Evolutionary conservation across 2,888 invertebrate genomes (phyloP), one percentile per base, ranked within the genome.

Genomic region (Camptogramma bilineatum): DNA sequence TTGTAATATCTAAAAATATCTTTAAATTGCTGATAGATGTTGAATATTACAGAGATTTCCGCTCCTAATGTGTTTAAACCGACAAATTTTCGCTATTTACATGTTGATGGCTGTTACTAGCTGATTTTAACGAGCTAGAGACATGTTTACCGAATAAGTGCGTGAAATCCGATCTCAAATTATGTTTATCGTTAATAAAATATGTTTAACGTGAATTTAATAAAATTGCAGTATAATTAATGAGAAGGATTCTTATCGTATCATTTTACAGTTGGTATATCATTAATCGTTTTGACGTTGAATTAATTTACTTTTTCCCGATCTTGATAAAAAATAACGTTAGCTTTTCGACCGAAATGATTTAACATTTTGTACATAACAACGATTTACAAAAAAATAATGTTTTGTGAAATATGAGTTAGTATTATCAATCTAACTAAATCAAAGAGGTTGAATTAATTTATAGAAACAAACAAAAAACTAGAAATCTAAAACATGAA

Each of bases 251-350:
- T 53, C 61, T 66, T 70, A 72, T 72, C 71, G 54, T 71, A 69
- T 76, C 73, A 62, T 59, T 66, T 74, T 71, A 72, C 70, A 64
- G 51, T 68, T 67, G 24, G 68, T 52, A 51, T 69, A 70, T 73
- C 76, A 76, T 76, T 76, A 76, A 76, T 76, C 72, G 69, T 73
- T 62, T 61, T 65, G 69, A 71, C 70, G 67, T 67, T 59, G 68
- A 70, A 75, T 73, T 72, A 73, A 74, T 73, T 73, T 48, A 60
- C 57, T 66, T 70, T 72, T 74, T 70, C 44, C 46, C 16, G 62
- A 72, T 71, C 68, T 66, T 61, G 71, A 69, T 71, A 69, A 64
- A 48, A 28, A 55, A 62, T 65, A 64, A 66, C 68, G 24, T 55
- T 54, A 52, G 42, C 52, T 68, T 64, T 66, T 67, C 54, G 50